Base-by-base conservation (phyloP, 2,797 vertebrate genomes). In the Peromyscus nudipes region DNA sequence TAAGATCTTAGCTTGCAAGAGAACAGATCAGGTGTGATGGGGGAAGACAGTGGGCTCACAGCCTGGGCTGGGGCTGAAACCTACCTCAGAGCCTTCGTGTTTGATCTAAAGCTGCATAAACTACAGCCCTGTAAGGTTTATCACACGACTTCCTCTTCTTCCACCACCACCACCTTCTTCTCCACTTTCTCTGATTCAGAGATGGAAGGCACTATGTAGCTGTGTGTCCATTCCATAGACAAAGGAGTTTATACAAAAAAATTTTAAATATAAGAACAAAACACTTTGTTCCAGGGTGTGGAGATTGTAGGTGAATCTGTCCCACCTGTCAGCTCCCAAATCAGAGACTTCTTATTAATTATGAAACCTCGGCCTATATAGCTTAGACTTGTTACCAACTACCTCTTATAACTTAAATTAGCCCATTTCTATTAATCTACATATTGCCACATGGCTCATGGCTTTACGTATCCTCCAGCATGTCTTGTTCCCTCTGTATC, bases 31-130 rank as follows among this genome's bases (percentile, higher is more conserved):
- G 25, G 25, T 12, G 21, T 6, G 2, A 34, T 0, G 3, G 65
- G 73, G 40, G 37, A 60, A 67, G 55, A 46, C n/a, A 64, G 25
- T 27, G 62, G 62, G 5, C 6, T 0, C 21, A 34, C 31, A 0
- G 19, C 0, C 4, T 25, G 0, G 40, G n/a, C 2, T 19, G 29
- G 29, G 73, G 55, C 67, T 34, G 60, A 16, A 25, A 1, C 10
- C 8, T 34, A 57, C 5, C 16, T 55, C 19, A 25, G 6, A 11
- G 2, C 31, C 40, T 75, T 60, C 2, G 0, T 8, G 49, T 3
- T 34, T 16, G 19, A 67, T 14, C 17, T 7, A 0, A 31, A 19
- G 49, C 43, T 29, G 23, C 71, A n/a, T 0, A 0, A 13, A 65
- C 40, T 21, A 27, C 6, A 77, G 1, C 3, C 27, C 71, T 73